Conservation (phyloP, 2,797 vertebrate genomes). For the Aldrovandia affinis region DNA sequence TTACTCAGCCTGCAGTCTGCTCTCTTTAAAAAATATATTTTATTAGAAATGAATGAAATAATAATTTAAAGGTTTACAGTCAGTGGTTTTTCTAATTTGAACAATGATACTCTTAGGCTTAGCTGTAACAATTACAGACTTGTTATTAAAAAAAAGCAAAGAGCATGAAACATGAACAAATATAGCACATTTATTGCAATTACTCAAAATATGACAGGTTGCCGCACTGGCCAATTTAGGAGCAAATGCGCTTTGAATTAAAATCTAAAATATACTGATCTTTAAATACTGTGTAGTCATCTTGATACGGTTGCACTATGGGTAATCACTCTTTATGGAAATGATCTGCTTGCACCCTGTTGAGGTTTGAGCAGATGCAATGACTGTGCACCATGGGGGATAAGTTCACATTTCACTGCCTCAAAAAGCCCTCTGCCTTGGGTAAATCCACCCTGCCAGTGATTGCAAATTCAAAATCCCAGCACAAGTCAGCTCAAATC, state of each 20-base stretch:
- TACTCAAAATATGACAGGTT: constrained; percentile 34
- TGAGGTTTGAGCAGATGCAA: constrained; percentile 7
- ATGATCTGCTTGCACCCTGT: constrained; percentile 3
- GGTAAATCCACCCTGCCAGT: neutral
- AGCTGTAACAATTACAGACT: constrained; percentile 40
- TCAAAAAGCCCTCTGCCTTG: neutral
- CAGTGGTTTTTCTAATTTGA: constrained; percentile 33
- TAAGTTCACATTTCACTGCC: constrained; percentile 3
- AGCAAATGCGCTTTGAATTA: constrained; percentile 17
- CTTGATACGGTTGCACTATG: neutral
- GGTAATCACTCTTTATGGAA: neutral
- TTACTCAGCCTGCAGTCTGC: neutral
- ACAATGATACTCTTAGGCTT: constrained; percentile 14
- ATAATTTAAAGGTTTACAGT: constrained; percentile 33
- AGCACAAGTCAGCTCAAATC: neutral
- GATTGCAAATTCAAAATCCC: constrained; percentile 14
- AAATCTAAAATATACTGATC: constrained; percentile 24
- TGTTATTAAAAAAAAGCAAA: constrained; percentile 45
- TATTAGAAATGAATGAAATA: constrained; percentile 31
- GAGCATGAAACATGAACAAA: constrained; percentile 42
- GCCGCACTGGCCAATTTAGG: constrained; percentile 19
- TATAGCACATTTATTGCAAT: constrained; percentile 43
- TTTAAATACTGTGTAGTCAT: neutral
- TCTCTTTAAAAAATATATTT: constrained; percentile 21
- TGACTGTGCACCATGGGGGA: constrained; percentile 6